Conservation (phyloP, 2,888 invertebrate genomes). For the Drosophila histrio region DNA sequence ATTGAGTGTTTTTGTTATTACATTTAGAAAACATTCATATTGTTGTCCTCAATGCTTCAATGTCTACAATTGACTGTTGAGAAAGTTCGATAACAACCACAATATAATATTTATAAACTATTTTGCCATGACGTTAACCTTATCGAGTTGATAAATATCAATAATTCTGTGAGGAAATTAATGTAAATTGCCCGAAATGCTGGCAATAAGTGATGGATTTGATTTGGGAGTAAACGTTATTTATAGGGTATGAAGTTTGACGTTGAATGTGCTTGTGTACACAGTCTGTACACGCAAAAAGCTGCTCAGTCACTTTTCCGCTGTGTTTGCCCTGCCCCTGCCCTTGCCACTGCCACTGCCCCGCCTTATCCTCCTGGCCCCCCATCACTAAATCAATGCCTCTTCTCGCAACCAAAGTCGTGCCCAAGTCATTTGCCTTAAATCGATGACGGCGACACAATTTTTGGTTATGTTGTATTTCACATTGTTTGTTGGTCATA, state of each 20-base stretch:
- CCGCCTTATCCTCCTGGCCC: too few species aligned
- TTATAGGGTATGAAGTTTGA: neutral
- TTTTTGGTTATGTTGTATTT: constrained; percentile 40
- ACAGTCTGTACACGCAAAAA: neutral
- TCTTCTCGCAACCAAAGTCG: constrained; percentile 1
- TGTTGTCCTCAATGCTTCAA: too few species aligned
- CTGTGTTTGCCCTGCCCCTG: neutral
- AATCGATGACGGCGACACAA: constrained; percentile 78
- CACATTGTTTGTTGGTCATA: constrained; percentile 24
- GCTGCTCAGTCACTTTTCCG: constrained; percentile 25
- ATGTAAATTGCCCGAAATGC: neutral
- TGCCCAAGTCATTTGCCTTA: constrained; percentile 61
- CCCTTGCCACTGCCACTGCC: too few species aligned
- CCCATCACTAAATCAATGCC: constrained; percentile 20
- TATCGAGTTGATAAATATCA: too few species aligned
- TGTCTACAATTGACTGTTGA: too few species aligned
- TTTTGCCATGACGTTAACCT: neutral
- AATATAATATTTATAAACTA: too few species aligned
- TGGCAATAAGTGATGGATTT: constrained; percentile 3
- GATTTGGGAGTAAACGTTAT: neutral
- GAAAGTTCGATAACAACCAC: too few species aligned
- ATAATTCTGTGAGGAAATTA: neutral
- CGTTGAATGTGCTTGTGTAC: neutral
- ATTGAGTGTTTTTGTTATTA: too few species aligned
- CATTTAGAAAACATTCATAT: too few species aligned